Evolutionary conservation across 2,797 vertebrate genomes (phyloP), one percentile per base, ranked within the genome.

Genomic region (Sorex maritimensis): DNA sequence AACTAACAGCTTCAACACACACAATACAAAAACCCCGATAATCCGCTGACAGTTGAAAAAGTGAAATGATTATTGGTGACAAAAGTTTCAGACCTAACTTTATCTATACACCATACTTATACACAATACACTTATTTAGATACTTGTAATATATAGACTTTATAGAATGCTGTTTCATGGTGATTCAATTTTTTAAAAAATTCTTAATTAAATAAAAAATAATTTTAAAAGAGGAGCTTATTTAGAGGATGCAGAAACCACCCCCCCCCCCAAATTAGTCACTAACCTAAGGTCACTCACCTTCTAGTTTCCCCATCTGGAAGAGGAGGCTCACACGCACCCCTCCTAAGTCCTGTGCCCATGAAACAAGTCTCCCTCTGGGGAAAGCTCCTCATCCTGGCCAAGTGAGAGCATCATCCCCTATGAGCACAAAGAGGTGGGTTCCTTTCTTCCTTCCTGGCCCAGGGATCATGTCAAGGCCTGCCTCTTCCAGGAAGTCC

Each of bases 401-500:
- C 19, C 58, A 61, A 61, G 58, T 61, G 17, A 61, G 58, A 61
- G 17, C 17, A 61, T 21, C 58, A 61, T 61, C 19, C 24, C 2
- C 6, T 38, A 7, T 28, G 83, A 68, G 0, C 8, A 1, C 6
- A 0, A 28, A 68, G 26, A 81, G 21, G n/a, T 1, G 41, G 21
- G 4, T 2, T 23, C 77, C 44, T 44, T 55, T n/a, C 58, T 26
- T 23, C 24, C 2, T 88, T 8, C 10, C 14, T 82, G 7, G 2
- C 4, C 55, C 69, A 26, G 12, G 44, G 7, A 34, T 44, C 23
- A 41, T 23, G 24, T 8, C 1, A 5, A 9, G 24, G n/a, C 30
- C n/a, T 79, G 23, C 21, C 52, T 91, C 44, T 71, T 91, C 79
- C 34, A 34, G 67, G 79, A 95, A 81, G 67, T 10, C 58, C 28